These are phyloP conservation scores for Cephus runcator DNA, from an alignment of 2,888 invertebrate genomes.

Conservation along the genomic window DNA sequence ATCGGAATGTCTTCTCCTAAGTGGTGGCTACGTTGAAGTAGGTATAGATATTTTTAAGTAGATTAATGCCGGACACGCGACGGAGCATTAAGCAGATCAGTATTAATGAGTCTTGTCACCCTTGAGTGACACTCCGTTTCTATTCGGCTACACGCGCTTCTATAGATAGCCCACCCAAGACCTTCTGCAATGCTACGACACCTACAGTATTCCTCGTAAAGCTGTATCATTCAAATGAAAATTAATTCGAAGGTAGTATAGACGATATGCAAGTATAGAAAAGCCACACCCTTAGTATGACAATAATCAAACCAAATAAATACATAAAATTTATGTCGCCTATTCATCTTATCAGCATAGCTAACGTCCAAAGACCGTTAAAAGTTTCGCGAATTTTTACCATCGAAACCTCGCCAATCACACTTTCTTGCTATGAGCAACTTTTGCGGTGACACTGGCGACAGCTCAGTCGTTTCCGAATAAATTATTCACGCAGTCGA, in stretches of 20 bases:
- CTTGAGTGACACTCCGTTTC: constrained; percentile 62
- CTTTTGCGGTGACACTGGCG: not conserved
- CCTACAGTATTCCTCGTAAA: not conserved
- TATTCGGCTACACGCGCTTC: constrained; percentile 61
- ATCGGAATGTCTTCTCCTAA: not conserved
- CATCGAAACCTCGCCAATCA: not conserved
- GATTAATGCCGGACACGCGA: constrained; percentile 62
- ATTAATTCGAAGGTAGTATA: not conserved
- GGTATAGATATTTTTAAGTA: constrained; percentile 57
- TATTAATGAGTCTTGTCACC: constrained; percentile 65
- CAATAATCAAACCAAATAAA: not conserved
- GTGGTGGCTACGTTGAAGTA: not conserved
- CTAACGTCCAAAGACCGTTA: not conserved
- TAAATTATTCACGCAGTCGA: constrained; percentile 32
- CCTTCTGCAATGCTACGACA: constrained; percentile 28
- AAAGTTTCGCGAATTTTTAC: not conserved
- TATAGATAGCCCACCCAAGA: constrained; percentile 64
- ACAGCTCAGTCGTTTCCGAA: constrained; percentile 26
- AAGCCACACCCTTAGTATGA: not conserved
- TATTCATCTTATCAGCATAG: not conserved
- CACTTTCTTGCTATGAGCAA: not conserved
- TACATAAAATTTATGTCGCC: not conserved
- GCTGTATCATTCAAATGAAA: not conserved
- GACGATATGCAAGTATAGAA: not conserved
- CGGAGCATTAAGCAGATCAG: constrained; percentile 63